Conservation (phyloP, 2,888 invertebrate species). For the Pachymerium ferrugineum region DNA sequence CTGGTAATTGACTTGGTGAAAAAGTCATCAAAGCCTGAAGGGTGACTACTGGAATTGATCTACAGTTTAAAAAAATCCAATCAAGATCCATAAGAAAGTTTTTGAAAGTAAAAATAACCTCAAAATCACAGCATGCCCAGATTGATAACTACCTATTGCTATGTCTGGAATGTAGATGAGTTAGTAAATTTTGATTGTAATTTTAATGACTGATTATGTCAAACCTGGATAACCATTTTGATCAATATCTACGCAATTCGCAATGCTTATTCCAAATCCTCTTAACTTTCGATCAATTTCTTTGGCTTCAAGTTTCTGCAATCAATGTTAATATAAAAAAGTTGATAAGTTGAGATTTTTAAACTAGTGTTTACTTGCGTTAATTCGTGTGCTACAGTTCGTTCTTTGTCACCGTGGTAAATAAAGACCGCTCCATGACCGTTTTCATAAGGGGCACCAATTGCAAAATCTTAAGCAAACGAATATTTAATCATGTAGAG, state of each 20-base stretch:
- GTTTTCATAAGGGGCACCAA: constrained; percentile 62
- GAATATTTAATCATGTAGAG: not conserved
- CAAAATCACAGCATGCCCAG: too few species aligned
- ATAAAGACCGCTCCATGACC: constrained; percentile 59
- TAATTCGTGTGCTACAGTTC: constrained; percentile 45
- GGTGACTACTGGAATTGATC: too few species aligned
- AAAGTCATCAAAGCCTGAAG: too few species aligned
- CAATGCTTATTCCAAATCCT: constrained; percentile 60
- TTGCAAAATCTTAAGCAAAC: constrained; percentile 55
- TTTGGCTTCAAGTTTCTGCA: constrained; percentile 54
- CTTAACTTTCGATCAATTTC: constrained; percentile 45
- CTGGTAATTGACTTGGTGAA: too few species aligned
- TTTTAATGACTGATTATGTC: too few species aligned
- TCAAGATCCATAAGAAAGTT: too few species aligned
- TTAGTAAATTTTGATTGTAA: too few species aligned
- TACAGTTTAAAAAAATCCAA: too few species aligned
- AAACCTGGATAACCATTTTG: constrained; percentile 59
- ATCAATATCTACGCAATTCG: constrained; percentile 58
- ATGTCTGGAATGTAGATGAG: too few species aligned
- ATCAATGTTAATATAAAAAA: not conserved
- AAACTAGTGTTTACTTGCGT: constrained; percentile 49
- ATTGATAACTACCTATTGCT: too few species aligned
- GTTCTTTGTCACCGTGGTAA: constrained; percentile 54
- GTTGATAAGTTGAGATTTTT: not conserved
- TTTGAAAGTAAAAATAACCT: too few species aligned